These are phyloP conservation scores for Morinoia aosen DNA, from an alignment of 2,888 invertebrate species.

Conservation along the genomic window DNA sequence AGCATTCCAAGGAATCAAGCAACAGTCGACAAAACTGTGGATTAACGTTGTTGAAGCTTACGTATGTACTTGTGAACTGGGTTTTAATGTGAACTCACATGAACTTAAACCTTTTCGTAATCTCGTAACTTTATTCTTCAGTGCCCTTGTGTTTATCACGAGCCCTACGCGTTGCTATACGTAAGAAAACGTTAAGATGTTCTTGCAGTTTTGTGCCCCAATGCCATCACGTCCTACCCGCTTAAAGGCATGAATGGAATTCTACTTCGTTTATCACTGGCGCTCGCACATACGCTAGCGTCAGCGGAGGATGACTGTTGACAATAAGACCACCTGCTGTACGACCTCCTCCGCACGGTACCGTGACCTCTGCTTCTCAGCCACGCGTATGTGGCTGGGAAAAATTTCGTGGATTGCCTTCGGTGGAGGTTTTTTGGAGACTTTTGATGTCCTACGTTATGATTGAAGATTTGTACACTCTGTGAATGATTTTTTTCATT, in stretches of 20 bases:
- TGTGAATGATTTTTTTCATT: too few species aligned
- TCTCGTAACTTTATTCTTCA: too few species aligned
- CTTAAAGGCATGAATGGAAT: background rate
- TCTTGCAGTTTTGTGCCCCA: background rate
- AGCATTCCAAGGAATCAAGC: background rate
- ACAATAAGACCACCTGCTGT: background rate
- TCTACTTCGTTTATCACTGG: background rate
- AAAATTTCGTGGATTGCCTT: background rate
- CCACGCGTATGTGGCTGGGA: background rate
- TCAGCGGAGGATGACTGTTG: background rate
- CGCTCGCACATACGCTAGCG: background rate
- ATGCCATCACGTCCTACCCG: background rate
- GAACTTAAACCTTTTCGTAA: too few species aligned
- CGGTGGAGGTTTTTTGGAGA: background rate
- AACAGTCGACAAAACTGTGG: too few species aligned
- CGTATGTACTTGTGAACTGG: too few species aligned
- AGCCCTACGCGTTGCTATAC: background rate
- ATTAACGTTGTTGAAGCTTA: too few species aligned
- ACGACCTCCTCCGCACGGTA: background rate
- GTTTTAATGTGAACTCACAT: too few species aligned
- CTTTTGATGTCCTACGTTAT: background rate
- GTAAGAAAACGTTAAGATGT: background rate
- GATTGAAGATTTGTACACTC: background rate
- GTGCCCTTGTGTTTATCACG: background rate
- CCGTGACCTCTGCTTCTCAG: background rate